phyloP scores from a whole-genome alignment of 1,140 invertebrate genomes.

The Heliconius congener region DNA sequence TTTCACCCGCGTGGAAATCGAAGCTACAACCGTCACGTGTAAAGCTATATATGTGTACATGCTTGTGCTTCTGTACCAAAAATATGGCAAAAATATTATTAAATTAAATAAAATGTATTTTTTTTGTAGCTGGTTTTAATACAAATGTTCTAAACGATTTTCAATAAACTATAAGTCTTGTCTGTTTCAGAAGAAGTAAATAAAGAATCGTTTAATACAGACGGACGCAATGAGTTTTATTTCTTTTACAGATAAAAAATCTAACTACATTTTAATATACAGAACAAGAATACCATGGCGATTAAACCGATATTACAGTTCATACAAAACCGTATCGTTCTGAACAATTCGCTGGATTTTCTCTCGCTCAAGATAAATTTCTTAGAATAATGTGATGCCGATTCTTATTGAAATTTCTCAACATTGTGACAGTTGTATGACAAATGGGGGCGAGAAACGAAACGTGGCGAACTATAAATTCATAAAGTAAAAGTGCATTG shows the following conservation, averaged over 20 bases:
- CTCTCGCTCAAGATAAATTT: background rate
- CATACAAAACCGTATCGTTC: background rate
- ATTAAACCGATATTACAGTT: background rate
- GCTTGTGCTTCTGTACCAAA: no score
- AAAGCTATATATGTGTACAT: no score
- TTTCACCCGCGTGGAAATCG: no score
- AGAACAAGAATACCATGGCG: background rate
- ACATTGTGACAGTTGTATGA: conserved; percentile 55
- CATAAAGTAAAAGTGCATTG: conserved; percentile 72
- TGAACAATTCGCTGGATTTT: background rate
- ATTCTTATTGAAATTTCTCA: conserved; percentile 55
- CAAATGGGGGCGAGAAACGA: conserved; percentile 58
- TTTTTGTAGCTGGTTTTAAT: no score
- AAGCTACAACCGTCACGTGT: no score
- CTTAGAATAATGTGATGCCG: conserved; percentile 22
- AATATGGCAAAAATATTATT: no score
- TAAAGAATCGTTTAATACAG: background rate
- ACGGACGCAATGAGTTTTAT: background rate
- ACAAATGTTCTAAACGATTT: no score
- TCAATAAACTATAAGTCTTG: no score
- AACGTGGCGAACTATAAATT: conserved; percentile 67
- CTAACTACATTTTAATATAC: background rate
- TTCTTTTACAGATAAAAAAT: background rate
- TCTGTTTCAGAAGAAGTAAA: no score
- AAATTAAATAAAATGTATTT: no score